Conservation (phyloP, 2,888 invertebrate genomes). For the Diarsia rubi region DNA sequence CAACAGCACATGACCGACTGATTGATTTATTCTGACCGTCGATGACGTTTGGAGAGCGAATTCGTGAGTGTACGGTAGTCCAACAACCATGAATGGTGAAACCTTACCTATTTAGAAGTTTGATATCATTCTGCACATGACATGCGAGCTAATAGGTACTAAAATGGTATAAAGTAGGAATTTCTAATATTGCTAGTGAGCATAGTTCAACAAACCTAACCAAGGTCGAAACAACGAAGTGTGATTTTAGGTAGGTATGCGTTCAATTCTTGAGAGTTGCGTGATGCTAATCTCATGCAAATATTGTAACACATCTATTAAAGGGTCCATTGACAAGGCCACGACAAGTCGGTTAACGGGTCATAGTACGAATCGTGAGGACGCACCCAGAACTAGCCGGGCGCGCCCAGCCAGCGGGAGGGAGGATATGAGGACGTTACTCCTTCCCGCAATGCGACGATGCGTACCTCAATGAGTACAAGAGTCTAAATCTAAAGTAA, state of each 20-base stretch:
- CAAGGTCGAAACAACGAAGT: conserved; percentile 49
- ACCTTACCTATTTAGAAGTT: conserved; percentile 1
- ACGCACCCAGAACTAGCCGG: conserved; percentile 85
- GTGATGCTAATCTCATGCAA: conserved; percentile 78
- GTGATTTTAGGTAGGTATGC: conserved; percentile 31
- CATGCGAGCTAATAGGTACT: background rate
- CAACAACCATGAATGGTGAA: background rate
- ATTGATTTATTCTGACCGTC: background rate
- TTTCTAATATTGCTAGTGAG: conserved; percentile 9
- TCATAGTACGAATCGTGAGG: conserved; percentile 84
- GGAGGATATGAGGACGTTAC: conserved; percentile 81
- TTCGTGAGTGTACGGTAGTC: no score
- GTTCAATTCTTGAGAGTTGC: conserved; percentile 65
- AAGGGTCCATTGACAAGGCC: conserved; percentile 80
- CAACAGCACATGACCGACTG: background rate
- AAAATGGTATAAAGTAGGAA: background rate
- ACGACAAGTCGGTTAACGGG: conserved; percentile 87
- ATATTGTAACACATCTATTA: conserved; percentile 78
- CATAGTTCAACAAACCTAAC: conserved; percentile 43
- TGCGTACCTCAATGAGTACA: conserved; percentile 64
- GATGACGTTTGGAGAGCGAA: background rate
- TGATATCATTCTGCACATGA: background rate
- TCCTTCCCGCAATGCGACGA: conserved; percentile 89
- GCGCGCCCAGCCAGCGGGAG: conserved; percentile 78
- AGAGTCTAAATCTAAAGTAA: conserved; percentile 1